Evolutionary conservation across 1,140 invertebrate species (phyloP).

Genomic region (Hycleus phaleratus): DNA sequence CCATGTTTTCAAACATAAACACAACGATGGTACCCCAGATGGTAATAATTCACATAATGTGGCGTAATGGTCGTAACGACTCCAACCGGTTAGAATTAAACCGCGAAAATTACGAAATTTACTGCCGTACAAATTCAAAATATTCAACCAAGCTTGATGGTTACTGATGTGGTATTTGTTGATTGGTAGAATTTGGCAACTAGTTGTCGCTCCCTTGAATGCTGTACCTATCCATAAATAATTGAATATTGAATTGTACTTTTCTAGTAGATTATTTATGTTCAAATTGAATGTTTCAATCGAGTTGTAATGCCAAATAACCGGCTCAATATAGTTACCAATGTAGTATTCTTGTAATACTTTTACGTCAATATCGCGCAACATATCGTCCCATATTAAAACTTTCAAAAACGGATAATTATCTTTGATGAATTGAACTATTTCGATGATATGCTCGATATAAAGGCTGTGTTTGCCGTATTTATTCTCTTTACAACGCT

Average conservation of each 20-base stretch:
- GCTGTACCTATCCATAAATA: constrained; percentile 81
- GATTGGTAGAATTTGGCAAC: constrained; percentile 45
- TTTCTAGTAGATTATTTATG: constrained; percentile 56
- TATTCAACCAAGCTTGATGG: constrained; percentile 57
- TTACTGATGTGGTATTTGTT: constrained; percentile 58
- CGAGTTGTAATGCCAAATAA: constrained; percentile 66
- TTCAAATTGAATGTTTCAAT: constrained; percentile 28
- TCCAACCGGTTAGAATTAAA: constrained; percentile 64
- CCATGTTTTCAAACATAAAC: constrained; percentile 52
- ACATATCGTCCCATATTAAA: constrained; percentile 94
- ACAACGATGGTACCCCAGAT: constrained; percentile 62
- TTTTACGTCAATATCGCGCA: constrained; percentile 53
- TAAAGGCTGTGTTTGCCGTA: constrained; percentile 49
- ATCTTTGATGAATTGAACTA: constrained; percentile 56
- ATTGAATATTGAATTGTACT: constrained; percentile 72
- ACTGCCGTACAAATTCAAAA: constrained; percentile 45
- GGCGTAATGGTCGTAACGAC: constrained; percentile 83
- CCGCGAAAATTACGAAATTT: constrained; percentile 51
- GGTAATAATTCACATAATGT: constrained; percentile 80
- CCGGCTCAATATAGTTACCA: constrained; percentile 68
- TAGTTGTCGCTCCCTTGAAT: constrained; percentile 70
- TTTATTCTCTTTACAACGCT: constrained; percentile 23
- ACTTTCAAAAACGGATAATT: constrained; percentile 59
- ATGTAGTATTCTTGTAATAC: constrained; percentile 31
- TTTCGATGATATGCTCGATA: constrained; percentile 58